Evolutionary conservation across 2,888 invertebrate species (phyloP).

Genomic region (Mamestra brassicae): DNA sequence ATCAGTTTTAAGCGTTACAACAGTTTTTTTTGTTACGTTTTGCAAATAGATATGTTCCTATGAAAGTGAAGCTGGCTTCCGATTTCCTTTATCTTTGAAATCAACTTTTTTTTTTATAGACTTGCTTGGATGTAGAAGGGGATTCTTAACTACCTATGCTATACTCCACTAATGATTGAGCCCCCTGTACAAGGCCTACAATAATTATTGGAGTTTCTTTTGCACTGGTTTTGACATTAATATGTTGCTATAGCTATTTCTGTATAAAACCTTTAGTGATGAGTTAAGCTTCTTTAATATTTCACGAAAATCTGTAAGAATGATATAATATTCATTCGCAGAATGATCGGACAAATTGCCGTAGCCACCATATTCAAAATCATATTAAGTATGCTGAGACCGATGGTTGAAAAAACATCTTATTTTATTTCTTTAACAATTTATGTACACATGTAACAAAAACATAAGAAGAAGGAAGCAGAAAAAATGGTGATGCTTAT

Average conservation of each 20-base stretch:
- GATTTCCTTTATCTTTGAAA: constrained; percentile 7
- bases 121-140: neutral
- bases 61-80: constrained; percentile 53
- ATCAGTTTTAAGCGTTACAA: constrained; percentile 79
- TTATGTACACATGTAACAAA: too few species aligned
- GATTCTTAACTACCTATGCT: neutral
- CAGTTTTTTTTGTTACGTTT: constrained; percentile 71
- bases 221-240: too few species aligned
- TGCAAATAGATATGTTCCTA: constrained; percentile 55
- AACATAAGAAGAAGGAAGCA: too few species aligned
- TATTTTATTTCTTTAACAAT: too few species aligned
- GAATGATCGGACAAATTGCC: neutral
- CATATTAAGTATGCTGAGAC: neutral
- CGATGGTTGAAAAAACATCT: neutral
- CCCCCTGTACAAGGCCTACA: too few species aligned
- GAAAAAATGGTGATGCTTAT: too few species aligned
- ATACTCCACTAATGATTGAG: neutral
- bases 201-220: too few species aligned
- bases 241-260: too few species aligned
- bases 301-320: neutral
- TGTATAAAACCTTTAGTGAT: neutral
- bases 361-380: neutral
- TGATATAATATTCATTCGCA: too few species aligned
- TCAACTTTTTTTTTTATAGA: too few species aligned
- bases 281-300: neutral